These are phyloP conservation scores for Equus quagga DNA, from an alignment of 2,113 vertebrate genomes.

Conservation along the genomic window DNA sequence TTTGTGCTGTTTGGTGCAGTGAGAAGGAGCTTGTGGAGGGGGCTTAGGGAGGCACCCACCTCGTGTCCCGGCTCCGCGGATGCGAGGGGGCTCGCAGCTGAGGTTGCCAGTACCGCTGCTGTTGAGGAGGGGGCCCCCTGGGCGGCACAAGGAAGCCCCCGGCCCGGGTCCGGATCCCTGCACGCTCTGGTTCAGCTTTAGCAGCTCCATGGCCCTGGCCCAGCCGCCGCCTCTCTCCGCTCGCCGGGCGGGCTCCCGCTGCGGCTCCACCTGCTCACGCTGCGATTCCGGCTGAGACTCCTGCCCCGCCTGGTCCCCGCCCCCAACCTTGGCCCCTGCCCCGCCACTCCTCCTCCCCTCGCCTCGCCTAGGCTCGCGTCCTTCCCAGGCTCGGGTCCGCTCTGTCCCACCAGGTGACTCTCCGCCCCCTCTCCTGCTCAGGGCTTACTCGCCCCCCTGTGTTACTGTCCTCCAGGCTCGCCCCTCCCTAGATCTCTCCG, in stretches of 20 bases:
- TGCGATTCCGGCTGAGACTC: neutral
- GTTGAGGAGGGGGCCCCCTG: slow-evolving; percentile 21
- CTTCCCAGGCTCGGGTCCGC: neutral
- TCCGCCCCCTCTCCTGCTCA: neutral
- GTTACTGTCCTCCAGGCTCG: neutral
- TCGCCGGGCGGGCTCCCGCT: neutral
- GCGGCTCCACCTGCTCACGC: slow-evolving; percentile 57
- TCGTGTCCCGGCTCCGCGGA: slow-evolving; percentile 71
- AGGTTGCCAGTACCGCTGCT: slow-evolving; percentile 62
- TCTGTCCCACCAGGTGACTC: slow-evolving; percentile 51
- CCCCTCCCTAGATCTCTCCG: neutral
- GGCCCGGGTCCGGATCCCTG: slow-evolving; percentile 48
- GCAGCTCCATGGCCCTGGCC: slow-evolving; percentile 74
- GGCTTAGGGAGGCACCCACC: slow-evolving; percentile 69
- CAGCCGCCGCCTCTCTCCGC: neutral
- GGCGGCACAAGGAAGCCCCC: slow-evolving; percentile 58
- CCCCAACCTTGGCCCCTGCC: neutral
- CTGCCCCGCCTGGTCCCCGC: slow-evolving; percentile 10
- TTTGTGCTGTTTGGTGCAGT: neutral
- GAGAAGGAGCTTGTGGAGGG: neutral
- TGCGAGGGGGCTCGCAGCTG: slow-evolving; percentile 78
- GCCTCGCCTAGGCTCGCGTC: neutral
- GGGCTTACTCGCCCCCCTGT: neutral
- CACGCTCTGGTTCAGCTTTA: slow-evolving; percentile 73
- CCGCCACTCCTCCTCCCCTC: neutral